These are phyloP conservation scores for Catostomus latipinnis DNA, from an alignment of 2,797 vertebrate genomes.

Conservation along the genomic window DNA sequence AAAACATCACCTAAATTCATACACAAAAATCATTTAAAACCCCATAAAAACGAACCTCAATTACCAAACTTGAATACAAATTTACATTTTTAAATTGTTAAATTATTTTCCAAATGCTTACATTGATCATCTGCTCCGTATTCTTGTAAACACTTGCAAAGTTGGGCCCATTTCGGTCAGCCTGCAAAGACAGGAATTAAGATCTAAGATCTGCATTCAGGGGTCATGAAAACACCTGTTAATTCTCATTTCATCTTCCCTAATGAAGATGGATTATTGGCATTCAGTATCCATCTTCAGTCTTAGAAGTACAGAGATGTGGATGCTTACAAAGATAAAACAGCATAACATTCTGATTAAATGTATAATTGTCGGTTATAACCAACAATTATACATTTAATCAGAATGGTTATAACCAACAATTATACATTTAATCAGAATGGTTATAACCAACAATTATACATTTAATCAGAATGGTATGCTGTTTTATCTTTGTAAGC, in stretches of 20 bases:
- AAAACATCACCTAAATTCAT: constrained; percentile 84
- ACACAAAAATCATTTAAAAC: not conserved
- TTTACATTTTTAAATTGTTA: not conserved
- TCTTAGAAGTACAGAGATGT: no score
- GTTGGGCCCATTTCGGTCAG: constrained; percentile 83
- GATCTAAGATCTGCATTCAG: not conserved
- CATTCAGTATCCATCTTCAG: no score
- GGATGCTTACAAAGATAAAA: no score
- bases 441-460: no score
- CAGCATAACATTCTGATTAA: no score
- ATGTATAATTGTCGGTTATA: no score
- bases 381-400: no score
- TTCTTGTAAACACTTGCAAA: constrained; percentile 84
- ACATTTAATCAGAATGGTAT: no score
- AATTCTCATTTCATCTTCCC: not conserved
- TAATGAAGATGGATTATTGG: not conserved
- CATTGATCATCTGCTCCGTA: constrained; percentile 86
- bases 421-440: no score
- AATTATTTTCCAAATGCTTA: constrained; percentile 67
- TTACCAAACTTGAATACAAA: not conserved
- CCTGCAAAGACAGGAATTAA: constrained; percentile 71
- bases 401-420: no score
- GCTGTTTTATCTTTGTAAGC: no score
- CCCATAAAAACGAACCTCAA: not conserved
- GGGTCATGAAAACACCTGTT: not conserved